Percentiles rank a stretch among this genome's conserved stretches.
Conservation (phyloP, 2,888 invertebrate species). For the Altica lythri region DNA sequence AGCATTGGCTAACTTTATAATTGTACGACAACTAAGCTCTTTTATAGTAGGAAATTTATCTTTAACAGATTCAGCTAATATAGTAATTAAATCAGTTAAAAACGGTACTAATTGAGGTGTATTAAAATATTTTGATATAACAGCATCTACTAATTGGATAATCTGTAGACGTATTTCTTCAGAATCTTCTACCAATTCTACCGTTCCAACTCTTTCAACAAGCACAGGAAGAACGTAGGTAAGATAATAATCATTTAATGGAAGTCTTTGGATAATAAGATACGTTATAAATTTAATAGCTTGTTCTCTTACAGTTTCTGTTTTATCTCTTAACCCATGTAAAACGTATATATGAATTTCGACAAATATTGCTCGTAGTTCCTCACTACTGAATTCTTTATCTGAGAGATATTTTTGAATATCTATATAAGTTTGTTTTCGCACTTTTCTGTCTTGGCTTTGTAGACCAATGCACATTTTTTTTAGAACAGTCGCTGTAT, state of each 20-base stretch:
- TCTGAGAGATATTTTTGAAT: conserved; percentile 61
- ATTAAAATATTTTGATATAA: conserved; percentile 61
- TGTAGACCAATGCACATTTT: conserved; percentile 57
- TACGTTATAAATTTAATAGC: conserved; percentile 62
- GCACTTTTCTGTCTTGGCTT: conserved; percentile 64
- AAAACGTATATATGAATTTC: conserved; percentile 57
- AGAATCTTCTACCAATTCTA: conserved; percentile 71
- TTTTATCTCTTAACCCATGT: conserved; percentile 61
- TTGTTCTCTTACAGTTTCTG: conserved; percentile 68
- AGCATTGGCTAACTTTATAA: conserved; percentile 67
- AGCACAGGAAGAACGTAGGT: conserved; percentile 77
- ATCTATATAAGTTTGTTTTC: conserved; percentile 63
- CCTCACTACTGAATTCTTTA: conserved; percentile 56
- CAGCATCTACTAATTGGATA: conserved; percentile 66
- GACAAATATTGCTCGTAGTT: conserved; percentile 54
- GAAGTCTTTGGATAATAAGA: conserved; percentile 62
- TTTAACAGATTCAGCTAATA: conserved; percentile 71
- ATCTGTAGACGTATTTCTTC: conserved; percentile 83
- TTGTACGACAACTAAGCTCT: conserved; percentile 71
- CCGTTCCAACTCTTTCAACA: conserved; percentile 75
- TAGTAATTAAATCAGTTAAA: conserved; percentile 75
- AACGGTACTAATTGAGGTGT: conserved; percentile 67
- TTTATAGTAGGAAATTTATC: conserved; percentile 85
- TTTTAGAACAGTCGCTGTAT: conserved; percentile 39
- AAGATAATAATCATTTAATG: conserved; percentile 72